phyloP scores from a whole-genome alignment of 2,797 vertebrate genomes.

The Capromys pilorides region DNA sequence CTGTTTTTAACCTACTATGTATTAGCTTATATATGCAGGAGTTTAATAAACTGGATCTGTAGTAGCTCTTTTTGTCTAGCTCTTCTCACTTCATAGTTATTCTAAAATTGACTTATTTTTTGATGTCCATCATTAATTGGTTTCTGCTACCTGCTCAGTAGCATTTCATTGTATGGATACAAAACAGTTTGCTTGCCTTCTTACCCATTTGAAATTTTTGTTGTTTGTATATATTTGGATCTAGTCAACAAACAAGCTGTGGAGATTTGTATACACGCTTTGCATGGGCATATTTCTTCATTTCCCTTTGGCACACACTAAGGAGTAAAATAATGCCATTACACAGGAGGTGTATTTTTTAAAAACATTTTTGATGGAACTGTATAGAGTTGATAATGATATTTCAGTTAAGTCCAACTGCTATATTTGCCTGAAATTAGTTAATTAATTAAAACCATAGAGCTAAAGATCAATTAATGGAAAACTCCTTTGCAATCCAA shows the following conservation, averaged over 20 bases:
- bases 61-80: background rate
- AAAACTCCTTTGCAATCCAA: conserved; percentile 10
- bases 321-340: background rate
- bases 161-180: background rate
- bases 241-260: background rate
- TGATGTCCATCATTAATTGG: background rate
- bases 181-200: background rate
- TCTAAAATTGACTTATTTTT: background rate
- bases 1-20: background rate
- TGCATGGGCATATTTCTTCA: background rate
- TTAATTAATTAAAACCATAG: background rate
- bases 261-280: background rate
- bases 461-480: background rate
- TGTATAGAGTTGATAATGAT: background rate
- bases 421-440: background rate
- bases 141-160: background rate
- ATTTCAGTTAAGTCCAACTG: conserved; percentile 12
- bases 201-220: background rate
- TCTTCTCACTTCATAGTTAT: background rate
- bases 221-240: background rate
- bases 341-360: background rate
- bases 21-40: background rate
- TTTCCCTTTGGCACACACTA: background rate
- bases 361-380: background rate
- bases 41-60: background rate